Evolutionary conservation across 37 sponge, comb jelly and placozoan species (phyloP).

Genomic region (Tethya wilhelma): DNA sequence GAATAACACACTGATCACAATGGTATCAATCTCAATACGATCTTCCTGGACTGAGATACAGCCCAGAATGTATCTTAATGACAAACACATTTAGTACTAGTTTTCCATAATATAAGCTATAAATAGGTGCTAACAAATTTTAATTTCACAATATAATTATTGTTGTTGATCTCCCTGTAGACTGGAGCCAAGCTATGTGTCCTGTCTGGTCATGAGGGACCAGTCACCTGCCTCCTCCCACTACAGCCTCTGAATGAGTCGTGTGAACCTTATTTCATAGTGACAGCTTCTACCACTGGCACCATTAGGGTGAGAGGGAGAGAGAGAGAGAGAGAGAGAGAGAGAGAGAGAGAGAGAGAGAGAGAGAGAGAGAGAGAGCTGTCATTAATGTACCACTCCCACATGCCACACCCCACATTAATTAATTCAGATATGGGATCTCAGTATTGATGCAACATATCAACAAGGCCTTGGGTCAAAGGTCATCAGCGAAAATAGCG

Average conservation of each 20-base stretch:
- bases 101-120: too few species aligned
- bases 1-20: too few species aligned
- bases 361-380: slow-evolving; percentile 15
- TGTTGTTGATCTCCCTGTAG: slow-evolving; percentile 1
- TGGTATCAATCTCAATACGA: too few species aligned
- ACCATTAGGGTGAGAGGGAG: slow-evolving; percentile 11
- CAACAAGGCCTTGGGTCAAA: slow-evolving; percentile 1
- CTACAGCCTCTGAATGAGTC: slow-evolving; percentile 26
- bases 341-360: slow-evolving; percentile 24
- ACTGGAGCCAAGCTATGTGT: slow-evolving; percentile 15
- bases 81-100: too few species aligned
- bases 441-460: slow-evolving; percentile 23
- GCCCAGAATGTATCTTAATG: too few species aligned
- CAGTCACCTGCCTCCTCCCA: slow-evolving; percentile 32
- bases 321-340: slow-evolving; percentile 5
- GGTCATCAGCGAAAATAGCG: slow-evolving; percentile 48
- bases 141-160: too few species aligned
- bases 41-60: too few species aligned
- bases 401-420: slow-evolving; percentile 8
- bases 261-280: slow-evolving; percentile 12
- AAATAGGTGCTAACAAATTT: too few species aligned
- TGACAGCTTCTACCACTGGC: slow-evolving; percentile 34
- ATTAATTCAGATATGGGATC: slow-evolving; percentile 37
- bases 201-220: slow-evolving; percentile 1
- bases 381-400: slow-evolving; percentile 39